phyloP scores from a whole-genome alignment of 2,113 vertebrate species.

The Ptilonorhynchus violaceus region DNA sequence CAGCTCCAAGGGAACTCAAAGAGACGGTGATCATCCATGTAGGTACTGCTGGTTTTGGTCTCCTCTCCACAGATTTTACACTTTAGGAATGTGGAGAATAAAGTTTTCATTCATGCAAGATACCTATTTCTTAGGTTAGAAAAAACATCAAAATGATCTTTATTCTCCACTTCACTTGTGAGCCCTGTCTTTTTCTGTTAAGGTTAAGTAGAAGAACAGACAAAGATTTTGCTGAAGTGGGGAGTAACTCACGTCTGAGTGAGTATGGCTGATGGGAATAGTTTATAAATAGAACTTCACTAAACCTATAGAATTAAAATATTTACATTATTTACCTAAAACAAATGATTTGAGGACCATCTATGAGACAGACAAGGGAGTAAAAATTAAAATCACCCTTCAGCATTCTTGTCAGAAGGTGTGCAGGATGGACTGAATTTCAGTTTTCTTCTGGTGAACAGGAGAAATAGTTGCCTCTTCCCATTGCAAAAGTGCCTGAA shows the following conservation, averaged over 20 bases:
- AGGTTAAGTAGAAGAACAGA: background rate
- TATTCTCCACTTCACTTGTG: background rate
- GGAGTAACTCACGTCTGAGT: background rate
- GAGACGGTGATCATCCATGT: background rate
- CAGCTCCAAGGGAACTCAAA: background rate
- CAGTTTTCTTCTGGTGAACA: background rate
- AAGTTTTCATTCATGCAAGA: background rate
- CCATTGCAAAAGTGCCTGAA: background rate
- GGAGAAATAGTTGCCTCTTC: background rate
- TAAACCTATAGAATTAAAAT: background rate
- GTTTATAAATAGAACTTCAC: background rate
- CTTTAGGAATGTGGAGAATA: background rate
- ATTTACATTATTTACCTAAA: background rate
- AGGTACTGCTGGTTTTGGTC: background rate
- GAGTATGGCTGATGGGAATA: background rate
- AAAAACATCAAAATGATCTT: background rate
- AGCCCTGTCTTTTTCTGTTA: background rate
- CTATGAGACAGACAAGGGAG: background rate
- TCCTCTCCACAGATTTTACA: background rate
- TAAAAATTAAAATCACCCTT: background rate
- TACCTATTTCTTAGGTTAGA: background rate
- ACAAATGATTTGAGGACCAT: background rate
- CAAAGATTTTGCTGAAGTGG: background rate
- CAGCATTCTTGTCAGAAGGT: background rate
- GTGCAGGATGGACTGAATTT: background rate